These are phyloP conservation scores for Catostylus mosaicus DNA, from an alignment of 30 jellyfish, hydroid and myxozoan genomes.

Conservation along the genomic window DNA sequence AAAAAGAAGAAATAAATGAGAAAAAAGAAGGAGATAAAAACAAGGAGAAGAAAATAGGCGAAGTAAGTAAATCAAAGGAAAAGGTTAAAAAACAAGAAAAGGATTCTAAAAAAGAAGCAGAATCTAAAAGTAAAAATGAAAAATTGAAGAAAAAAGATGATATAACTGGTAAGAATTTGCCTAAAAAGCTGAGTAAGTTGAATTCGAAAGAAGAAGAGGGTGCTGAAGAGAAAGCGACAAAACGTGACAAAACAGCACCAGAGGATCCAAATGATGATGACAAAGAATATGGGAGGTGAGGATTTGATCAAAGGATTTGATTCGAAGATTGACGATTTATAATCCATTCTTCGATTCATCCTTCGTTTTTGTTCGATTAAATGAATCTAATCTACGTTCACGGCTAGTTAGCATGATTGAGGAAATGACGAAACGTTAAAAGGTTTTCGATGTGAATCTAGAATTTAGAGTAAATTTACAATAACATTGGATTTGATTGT, in stretches of 20 bases:
- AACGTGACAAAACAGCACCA: constrained; percentile 26
- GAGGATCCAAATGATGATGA: constrained; percentile 17
- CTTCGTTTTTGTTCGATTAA: too few relatives aligned
- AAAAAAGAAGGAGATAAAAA: not conserved
- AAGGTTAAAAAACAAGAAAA: not conserved
- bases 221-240: not conserved
- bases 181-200: not conserved
- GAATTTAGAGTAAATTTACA: too few relatives aligned
- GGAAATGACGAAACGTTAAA: too few relatives aligned
- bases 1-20: not conserved
- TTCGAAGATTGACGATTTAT: not conserved
- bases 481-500: too few relatives aligned
- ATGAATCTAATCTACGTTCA: too few relatives aligned
- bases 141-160: not conserved
- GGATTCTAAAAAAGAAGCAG: not conserved
- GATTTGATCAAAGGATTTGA: not conserved
- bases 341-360: too few relatives aligned
- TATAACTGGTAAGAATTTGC: not conserved
- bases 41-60: not conserved
- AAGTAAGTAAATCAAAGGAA: constrained; percentile 1
- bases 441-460: too few relatives aligned
- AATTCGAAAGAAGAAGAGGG: not conserved
- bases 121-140: not conserved
- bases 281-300: constrained; percentile 39
- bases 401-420: too few relatives aligned